Percentiles rank a stretch among this genome's conserved stretches.
phyloP scores from a whole-genome alignment of 2,888 invertebrate genomes.

The Cantharis nigra region DNA sequence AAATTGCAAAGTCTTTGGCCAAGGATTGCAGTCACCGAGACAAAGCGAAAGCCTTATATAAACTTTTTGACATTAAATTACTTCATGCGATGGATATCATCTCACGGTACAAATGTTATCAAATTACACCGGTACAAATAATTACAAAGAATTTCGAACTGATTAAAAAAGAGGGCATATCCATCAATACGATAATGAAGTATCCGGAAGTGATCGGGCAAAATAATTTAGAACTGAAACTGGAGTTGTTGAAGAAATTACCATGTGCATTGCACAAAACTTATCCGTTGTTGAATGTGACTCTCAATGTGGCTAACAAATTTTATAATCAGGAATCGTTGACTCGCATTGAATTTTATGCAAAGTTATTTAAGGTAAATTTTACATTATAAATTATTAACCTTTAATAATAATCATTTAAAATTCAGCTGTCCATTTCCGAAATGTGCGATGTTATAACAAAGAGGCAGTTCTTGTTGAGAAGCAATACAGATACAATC shows the following conservation, averaged over 20 bases:
- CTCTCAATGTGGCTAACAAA: slow-evolving; percentile 26
- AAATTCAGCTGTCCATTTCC: slow-evolving; percentile 31
- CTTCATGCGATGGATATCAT: slow-evolving; percentile 20
- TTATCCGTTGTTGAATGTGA: slow-evolving; percentile 39
- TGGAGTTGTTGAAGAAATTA: slow-evolving; percentile 39
- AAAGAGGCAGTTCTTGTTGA: slow-evolving; percentile 33
- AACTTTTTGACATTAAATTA: slow-evolving; percentile 26
- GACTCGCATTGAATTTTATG: not conserved
- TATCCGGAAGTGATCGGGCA: slow-evolving; percentile 45
- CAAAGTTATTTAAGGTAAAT: not conserved
- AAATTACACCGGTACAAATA: slow-evolving; percentile 19
- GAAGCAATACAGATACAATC: slow-evolving; percentile 29
- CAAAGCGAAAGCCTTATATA: slow-evolving; percentile 22
- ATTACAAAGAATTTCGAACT: slow-evolving; percentile 40
- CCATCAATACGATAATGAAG: slow-evolving; percentile 35
- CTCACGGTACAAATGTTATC: slow-evolving; percentile 12
- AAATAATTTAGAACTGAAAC: slow-evolving; percentile 36
- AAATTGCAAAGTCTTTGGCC: not conserved
- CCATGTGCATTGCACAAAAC: slow-evolving; percentile 41
- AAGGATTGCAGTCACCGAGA: not conserved
- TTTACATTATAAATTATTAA: not conserved
- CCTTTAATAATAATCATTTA: no score
- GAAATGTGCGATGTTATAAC: slow-evolving; percentile 37
- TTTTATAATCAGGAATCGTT: slow-evolving; percentile 31
- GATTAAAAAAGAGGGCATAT: slow-evolving; percentile 39